Evolutionary conservation across 2,888 invertebrate species (phyloP).

Genomic region (Agonopterix subpropinquella): DNA sequence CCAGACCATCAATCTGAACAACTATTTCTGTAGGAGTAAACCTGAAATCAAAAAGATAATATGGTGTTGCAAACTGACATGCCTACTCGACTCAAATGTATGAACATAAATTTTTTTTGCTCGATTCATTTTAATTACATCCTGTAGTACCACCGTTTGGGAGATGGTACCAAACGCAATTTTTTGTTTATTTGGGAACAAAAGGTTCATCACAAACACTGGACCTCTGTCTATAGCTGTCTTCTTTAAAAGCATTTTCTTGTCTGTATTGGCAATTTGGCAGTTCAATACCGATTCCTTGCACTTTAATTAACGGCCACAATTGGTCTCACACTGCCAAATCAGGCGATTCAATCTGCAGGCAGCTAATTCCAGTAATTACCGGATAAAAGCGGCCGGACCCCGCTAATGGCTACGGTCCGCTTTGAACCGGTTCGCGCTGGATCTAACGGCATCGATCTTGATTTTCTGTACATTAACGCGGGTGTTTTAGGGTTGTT

Average conservation of each 20-base stretch:
- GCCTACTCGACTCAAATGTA: too few species aligned
- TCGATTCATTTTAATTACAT: too few species aligned
- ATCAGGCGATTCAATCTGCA: conserved; percentile 7
- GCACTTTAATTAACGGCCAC: neutral
- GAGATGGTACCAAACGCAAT: too few species aligned
- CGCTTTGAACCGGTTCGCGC: neutral
- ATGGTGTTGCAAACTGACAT: too few species aligned
- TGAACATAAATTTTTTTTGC: too few species aligned
- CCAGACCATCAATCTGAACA: too few species aligned
- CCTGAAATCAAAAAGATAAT: too few species aligned
- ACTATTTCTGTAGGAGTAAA: too few species aligned
- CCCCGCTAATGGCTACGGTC: conserved; percentile 6
- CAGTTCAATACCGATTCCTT: neutral
- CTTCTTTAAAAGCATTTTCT: neutral
- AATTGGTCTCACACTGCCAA: neutral
- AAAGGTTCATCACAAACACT: too few species aligned
- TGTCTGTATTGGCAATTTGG: neutral
- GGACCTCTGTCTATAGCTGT: too few species aligned
- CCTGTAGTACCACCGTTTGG: too few species aligned
- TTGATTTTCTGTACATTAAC: neutral
- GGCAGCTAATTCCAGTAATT: conserved; percentile 20
- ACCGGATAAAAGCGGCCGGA: conserved; percentile 13
- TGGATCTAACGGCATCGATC: neutral
- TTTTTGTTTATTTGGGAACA: too few species aligned
- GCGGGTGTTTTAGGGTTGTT: neutral